Base-by-base conservation (phyloP, 2,888 invertebrate species). In the Elysia crispata region DNA sequence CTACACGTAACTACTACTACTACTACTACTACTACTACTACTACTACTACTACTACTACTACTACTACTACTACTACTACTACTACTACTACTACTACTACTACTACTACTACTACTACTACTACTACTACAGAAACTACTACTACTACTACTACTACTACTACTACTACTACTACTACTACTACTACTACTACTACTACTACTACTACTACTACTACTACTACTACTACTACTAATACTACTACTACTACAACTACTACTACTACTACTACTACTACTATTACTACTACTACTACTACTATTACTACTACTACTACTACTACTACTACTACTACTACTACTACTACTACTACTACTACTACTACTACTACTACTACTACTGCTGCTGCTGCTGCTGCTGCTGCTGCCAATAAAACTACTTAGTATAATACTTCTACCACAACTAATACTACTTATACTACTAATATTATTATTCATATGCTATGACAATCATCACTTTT, bases 291-390 rank as follows among this genome's bases (percentile, higher is more conserved):
- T 54, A 54, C 54, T 54, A 54, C 54, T 54, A 54, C 54, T 54
- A 54, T 18, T 54, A 54, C 54, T 54, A 54, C 54, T 54, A 54
- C 54, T 54, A 54, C 54, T 54, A 54, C 54, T 54, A 54, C 54
- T 54, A 54, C 54, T 54, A 54, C 54, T 54, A 54, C 54, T 54
- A 54, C 54, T 54, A 54, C 54, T 54, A 54, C 54, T 54, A 54
- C 54, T 54, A 54, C 54, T 54, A 54, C 54, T 54, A 54, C 54
- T 54, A 54, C 54, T 54, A 54, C 54, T 54, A 54, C 54, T 54
- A 54, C 54, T 54, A 54, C 54, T 54, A 54, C 54, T 54, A 54
- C 54, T 64, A 13, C 64, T 64, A 18, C 64, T 64, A 13, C 15
- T 64, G 11, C 20, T 64, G 11, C 64, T 64, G 11, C 64, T 64